Conservation (phyloP, 64 coral and sea anemone species). For the Montipora foliosa region DNA sequence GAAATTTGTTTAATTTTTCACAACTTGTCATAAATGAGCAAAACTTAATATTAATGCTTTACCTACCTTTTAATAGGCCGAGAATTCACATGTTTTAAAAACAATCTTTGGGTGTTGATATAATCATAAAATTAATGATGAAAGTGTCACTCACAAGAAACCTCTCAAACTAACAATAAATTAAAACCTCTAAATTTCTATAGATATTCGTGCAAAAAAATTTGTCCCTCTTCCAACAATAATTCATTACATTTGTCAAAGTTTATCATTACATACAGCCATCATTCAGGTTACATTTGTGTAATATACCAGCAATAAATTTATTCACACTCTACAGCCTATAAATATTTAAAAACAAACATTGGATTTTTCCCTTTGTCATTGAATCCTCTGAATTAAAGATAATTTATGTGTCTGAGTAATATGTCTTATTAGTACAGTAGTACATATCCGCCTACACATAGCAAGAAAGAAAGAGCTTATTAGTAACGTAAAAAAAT, state of each 20-base stretch:
- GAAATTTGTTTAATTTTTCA: conserved; percentile 3
- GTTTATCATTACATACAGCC: background rate
- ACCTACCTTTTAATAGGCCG: background rate
- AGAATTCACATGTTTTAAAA: conserved; percentile 9
- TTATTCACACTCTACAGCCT: too few relatives aligned
- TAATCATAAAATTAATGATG: background rate
- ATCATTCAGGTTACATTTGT: background rate
- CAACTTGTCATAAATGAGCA: background rate
- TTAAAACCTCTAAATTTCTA: too few relatives aligned
- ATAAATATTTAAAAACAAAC: conserved; percentile 17
- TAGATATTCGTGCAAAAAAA: too few relatives aligned
- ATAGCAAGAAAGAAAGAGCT: too few relatives aligned
- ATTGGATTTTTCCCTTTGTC: background rate
- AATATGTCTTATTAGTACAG: too few relatives aligned
- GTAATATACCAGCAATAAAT: too few relatives aligned
- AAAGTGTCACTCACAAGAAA: background rate
- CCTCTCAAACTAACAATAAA: background rate
- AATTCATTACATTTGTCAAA: too few relatives aligned
- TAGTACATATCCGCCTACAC: too few relatives aligned
- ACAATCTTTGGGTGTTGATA: background rate
- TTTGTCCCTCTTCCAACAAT: too few relatives aligned
- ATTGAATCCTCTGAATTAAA: background rate
- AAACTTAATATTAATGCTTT: conserved; percentile 26
- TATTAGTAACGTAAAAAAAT: too few relatives aligned
- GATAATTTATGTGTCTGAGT: background rate